phyloP scores from a whole-genome alignment of 2,888 invertebrate genomes.

The Escarpia spicata region DNA sequence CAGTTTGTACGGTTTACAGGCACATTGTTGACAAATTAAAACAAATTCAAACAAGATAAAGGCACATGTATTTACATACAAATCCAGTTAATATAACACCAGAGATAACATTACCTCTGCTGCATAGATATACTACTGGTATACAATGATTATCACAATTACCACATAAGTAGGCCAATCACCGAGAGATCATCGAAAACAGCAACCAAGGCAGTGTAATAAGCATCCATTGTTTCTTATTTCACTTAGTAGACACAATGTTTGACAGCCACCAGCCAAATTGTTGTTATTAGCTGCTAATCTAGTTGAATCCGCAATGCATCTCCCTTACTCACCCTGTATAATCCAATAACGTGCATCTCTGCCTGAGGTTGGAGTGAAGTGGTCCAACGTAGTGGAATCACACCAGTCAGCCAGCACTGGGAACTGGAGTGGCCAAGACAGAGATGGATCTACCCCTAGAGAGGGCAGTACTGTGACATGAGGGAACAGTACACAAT shows the following conservation, averaged over 20 bases:
- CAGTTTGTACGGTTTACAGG: not conserved
- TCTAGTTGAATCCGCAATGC: not conserved
- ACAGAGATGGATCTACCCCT: not conserved
- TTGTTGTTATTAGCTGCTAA: not conserved
- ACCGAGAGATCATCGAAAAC: not conserved
- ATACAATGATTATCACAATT: not conserved
- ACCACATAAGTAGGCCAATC: not conserved
- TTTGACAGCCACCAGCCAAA: not conserved
- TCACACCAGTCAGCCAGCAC: not conserved
- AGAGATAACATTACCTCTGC: not conserved
- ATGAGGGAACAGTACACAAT: not conserved
- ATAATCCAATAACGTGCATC: constrained; percentile 6
- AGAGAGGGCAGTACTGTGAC: not conserved
- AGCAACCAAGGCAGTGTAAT: not conserved
- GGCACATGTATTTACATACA: not conserved
- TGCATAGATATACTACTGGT: not conserved
- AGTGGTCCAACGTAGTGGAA: not conserved
- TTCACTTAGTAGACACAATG: not conserved
- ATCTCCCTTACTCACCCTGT: not conserved
- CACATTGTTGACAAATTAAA: not conserved
- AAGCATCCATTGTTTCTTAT: not conserved
- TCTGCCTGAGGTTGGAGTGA: not conserved
- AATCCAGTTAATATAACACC: not conserved
- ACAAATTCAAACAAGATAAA: not conserved
- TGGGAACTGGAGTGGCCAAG: not conserved